These are phyloP conservation scores for Diabrotica undecimpunctata DNA, from an alignment of 1,140 invertebrate genomes.

Conservation along the genomic window DNA sequence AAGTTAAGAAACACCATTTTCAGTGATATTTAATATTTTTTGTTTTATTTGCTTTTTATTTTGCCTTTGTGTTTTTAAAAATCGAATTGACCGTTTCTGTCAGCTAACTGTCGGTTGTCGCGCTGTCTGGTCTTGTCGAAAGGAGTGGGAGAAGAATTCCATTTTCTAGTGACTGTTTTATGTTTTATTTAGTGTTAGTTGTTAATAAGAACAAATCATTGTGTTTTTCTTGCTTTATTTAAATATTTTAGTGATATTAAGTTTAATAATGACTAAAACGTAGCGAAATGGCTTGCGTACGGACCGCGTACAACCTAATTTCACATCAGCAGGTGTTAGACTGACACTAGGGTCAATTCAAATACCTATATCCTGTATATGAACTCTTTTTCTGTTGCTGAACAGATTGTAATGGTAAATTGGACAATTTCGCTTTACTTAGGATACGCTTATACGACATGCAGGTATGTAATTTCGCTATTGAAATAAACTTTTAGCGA, in stretches of 20 bases:
- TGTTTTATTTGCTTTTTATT: too few species aligned
- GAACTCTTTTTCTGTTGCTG: constrained; percentile 17
- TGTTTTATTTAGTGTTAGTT: constrained; percentile 16
- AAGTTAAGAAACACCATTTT: too few species aligned
- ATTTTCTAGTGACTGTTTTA: constrained; percentile 35
- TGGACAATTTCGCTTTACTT: constrained; percentile 34
- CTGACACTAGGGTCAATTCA: constrained; percentile 33
- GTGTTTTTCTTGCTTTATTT: constrained; percentile 25
- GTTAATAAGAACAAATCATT: background rate
- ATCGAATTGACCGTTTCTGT: background rate
- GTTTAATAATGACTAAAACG: constrained; percentile 15
- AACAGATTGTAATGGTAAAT: constrained; percentile 47
- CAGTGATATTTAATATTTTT: too few species aligned
- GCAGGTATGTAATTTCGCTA: constrained; percentile 42
- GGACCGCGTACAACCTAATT: constrained; percentile 37
- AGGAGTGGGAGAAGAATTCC: constrained; percentile 8
- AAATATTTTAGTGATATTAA: constrained; percentile 22
- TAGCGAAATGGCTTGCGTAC: constrained; percentile 32
- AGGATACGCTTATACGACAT: constrained; percentile 44
- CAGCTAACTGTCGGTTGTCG: background rate
- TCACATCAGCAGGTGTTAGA: constrained; percentile 45
- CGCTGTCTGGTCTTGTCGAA: background rate
- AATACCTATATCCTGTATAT: constrained; percentile 26
- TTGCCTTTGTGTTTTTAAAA: too few species aligned
- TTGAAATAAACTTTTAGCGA: constrained; percentile 27